These are phyloP conservation scores for Rhynchonycteris naso DNA, from an alignment of 2,797 vertebrate genomes.

Conservation along the genomic window DNA sequence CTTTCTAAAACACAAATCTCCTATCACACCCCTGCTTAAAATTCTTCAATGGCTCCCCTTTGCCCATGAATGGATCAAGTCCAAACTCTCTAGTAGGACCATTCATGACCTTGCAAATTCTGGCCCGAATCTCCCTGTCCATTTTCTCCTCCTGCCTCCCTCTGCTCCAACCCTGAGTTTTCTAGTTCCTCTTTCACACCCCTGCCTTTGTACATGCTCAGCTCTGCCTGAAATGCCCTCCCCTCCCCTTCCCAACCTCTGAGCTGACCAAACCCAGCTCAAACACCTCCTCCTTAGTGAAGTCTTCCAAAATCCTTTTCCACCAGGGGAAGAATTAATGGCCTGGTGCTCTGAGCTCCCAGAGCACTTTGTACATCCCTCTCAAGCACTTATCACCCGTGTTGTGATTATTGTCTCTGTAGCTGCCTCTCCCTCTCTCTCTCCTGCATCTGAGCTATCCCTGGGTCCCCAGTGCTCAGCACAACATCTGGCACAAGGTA, in stretches of 20 bases:
- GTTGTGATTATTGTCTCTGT: conserved; percentile 63
- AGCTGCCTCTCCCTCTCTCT: neutral
- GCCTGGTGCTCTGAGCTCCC: conserved; percentile 68
- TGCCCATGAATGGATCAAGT: conserved; percentile 68
- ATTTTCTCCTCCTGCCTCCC: neutral
- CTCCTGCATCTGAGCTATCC: conserved; percentile 32
- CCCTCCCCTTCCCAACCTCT: neutral
- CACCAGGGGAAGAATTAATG: conserved; percentile 55
- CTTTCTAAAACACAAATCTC: conserved; percentile 71
- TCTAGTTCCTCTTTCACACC: neutral
- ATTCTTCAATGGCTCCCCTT: conserved; percentile 78
- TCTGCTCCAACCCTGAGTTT: neutral
- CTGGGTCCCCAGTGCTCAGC: conserved; percentile 13
- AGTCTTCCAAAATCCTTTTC: conserved; percentile 63
- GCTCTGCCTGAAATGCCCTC: neutral
- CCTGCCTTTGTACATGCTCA: neutral
- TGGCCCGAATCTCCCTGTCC: conserved; percentile 40
- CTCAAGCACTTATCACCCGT: conserved; percentile 67
- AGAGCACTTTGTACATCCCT: conserved; percentile 71
- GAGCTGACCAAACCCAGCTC: neutral
- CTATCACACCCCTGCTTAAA: conserved; percentile 77
- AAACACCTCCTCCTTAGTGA: neutral
- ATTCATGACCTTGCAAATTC: conserved; percentile 68
- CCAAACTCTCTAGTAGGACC: conserved; percentile 69
- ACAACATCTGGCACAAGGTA: conserved; percentile 52